Evolutionary conservation across 2,797 vertebrate species (phyloP).

Genomic region (Threskiornis aethiopicus): DNA sequence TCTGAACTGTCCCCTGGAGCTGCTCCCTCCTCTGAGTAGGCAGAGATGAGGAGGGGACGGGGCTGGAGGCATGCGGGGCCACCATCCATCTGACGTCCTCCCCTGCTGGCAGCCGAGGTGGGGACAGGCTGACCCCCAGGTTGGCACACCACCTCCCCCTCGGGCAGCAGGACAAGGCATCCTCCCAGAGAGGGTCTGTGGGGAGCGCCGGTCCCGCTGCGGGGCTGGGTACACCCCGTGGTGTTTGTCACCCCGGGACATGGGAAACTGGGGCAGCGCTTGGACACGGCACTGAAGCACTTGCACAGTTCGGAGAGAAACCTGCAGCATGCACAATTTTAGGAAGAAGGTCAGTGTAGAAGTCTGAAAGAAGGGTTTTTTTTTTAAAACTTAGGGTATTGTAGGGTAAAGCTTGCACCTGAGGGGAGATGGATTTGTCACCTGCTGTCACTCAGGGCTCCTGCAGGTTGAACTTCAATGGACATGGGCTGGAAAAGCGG

Average conservation of each 20-base stretch:
- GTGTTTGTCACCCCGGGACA: neutral
- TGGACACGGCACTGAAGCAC: neutral
- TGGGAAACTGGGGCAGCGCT: neutral
- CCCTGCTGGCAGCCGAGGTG: neutral
- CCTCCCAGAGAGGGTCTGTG: neutral
- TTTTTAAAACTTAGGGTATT: neutral
- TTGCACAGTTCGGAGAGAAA: neutral
- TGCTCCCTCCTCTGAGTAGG: neutral
- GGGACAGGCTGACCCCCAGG: neutral
- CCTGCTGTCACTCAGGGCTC: neutral
- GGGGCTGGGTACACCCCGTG: neutral
- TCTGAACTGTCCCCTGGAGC: neutral
- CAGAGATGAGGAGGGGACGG: neutral
- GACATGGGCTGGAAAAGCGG: neutral
- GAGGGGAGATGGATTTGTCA: neutral
- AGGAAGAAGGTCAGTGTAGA: neutral
- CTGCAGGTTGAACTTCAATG: neutral
- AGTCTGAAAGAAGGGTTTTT: neutral
- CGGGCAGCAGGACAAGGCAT: neutral
- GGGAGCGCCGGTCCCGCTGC: fast-evolving
- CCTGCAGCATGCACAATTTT: neutral
- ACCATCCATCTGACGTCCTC: neutral
- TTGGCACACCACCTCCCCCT: neutral
- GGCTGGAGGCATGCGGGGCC: fast-evolving
- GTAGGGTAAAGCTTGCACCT: neutral